Conservation (phyloP, 2,113 vertebrate genomes). For the Bettongia penicillata region DNA sequence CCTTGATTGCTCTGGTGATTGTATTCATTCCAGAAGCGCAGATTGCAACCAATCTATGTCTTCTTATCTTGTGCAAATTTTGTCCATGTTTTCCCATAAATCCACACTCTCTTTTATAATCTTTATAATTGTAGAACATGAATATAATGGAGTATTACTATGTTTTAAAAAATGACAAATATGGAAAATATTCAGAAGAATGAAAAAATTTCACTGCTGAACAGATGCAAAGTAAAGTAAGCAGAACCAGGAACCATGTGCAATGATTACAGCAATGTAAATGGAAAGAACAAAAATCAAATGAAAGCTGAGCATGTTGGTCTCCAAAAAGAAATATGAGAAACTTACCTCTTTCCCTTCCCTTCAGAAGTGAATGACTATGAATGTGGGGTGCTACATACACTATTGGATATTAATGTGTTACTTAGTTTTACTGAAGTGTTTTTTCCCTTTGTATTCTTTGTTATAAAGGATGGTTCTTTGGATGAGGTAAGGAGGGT, state of each 20-base stretch:
- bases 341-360: background rate
- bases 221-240: background rate
- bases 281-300: background rate
- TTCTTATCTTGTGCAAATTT: background rate
- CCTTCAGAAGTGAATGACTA: background rate
- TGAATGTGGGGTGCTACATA: background rate
- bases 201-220: background rate
- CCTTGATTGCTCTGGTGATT: background rate
- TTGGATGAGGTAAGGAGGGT: background rate
- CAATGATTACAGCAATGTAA: background rate
- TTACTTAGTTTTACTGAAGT: background rate
- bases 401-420: background rate
- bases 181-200: background rate
- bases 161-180: background rate
- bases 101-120: background rate
- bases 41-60: background rate
- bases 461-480: background rate
- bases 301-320: background rate
- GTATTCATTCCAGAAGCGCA: background rate
- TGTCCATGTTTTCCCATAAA: no score
- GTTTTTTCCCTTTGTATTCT: background rate
- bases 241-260: background rate
- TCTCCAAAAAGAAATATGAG: background rate
- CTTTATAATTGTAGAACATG: background rate
- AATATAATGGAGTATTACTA: background rate